phyloP scores from a whole-genome alignment of 2,113 vertebrate species.

The Pelecanoides urinatrix region DNA sequence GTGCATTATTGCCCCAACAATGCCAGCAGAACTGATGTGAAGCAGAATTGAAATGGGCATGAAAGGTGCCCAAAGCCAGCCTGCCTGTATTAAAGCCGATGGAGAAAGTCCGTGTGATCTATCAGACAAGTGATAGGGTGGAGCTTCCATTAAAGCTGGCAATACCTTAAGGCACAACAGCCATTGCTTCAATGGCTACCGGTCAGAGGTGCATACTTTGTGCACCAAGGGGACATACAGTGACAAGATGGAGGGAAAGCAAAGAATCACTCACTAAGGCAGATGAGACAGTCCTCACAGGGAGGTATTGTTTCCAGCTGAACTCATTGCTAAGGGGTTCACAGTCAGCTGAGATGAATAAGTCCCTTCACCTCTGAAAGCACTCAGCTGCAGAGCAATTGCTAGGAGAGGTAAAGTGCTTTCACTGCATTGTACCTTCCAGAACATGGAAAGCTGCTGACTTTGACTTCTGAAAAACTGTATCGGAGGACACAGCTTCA shows the following conservation, averaged over 20 bases:
- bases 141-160: neutral
- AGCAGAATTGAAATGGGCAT: neutral
- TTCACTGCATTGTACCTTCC: conserved; percentile 29
- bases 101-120: neutral
- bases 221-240: neutral
- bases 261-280: neutral
- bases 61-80: neutral
- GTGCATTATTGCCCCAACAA: neutral
- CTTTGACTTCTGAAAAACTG: neutral
- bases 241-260: neutral
- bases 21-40: neutral
- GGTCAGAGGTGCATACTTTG: neutral
- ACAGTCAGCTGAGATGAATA: conserved; percentile 19
- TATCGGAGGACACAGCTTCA: rapidly evolving
- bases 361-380: conserved; percentile 42
- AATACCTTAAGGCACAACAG: neutral
- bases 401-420: conserved; percentile 40
- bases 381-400: conserved; percentile 18
- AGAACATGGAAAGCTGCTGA: neutral
- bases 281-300: neutral
- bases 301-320: conserved; percentile 43
- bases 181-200: neutral
- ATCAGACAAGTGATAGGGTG: rapidly evolving
- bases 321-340: neutral
- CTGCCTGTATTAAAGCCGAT: neutral